Conservation (phyloP, 2,797 vertebrate genomes). For the Danio choprae region DNA sequence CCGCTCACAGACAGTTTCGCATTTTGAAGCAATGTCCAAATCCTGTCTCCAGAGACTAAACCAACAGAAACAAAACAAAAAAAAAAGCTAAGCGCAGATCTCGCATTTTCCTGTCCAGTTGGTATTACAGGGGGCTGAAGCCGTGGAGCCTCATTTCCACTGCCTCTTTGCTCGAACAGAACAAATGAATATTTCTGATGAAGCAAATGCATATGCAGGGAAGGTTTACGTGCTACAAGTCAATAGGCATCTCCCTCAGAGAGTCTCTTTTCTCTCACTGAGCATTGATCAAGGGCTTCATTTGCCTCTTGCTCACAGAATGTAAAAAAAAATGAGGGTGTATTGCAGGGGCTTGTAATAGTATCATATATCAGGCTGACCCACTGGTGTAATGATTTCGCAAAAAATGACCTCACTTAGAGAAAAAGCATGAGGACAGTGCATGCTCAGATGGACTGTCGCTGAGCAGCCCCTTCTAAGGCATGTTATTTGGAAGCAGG, state of each 20-base stretch:
- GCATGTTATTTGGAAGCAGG: slow-evolving; percentile 18
- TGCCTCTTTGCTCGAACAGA: neutral
- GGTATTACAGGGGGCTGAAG: slow-evolving; percentile 10
- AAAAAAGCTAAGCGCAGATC: slow-evolving; percentile 9
- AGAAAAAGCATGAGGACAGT: slow-evolving; percentile 35
- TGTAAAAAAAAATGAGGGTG: slow-evolving; percentile 15
- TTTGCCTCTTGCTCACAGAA: slow-evolving; percentile 45
- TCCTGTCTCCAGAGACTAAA: slow-evolving; percentile 31
- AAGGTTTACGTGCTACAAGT: slow-evolving; percentile 17
- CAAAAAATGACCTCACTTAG: slow-evolving; percentile 47
- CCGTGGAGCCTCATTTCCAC: neutral
- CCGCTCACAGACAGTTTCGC: slow-evolving; percentile 7
- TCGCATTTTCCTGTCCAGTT: slow-evolving; percentile 37
- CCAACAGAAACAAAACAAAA: slow-evolving; percentile 14
- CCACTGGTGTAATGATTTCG: slow-evolving; percentile 53
- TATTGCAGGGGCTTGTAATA: slow-evolving; percentile 55
- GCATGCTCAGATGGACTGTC: slow-evolving; percentile 9
- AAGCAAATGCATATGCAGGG: slow-evolving; percentile 28
- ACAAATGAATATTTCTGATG: slow-evolving; percentile 40
- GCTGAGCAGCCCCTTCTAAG: slow-evolving; percentile 21
- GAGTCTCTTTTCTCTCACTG: slow-evolving; percentile 30
- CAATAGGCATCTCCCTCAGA: slow-evolving; percentile 46
- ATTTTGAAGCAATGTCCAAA: slow-evolving; percentile 24
- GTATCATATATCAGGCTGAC: slow-evolving; percentile 55
- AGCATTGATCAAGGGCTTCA: slow-evolving; percentile 55